Base-by-base conservation (phyloP, 1,140 invertebrate species). In the Caenorhabditis latens region DNA sequence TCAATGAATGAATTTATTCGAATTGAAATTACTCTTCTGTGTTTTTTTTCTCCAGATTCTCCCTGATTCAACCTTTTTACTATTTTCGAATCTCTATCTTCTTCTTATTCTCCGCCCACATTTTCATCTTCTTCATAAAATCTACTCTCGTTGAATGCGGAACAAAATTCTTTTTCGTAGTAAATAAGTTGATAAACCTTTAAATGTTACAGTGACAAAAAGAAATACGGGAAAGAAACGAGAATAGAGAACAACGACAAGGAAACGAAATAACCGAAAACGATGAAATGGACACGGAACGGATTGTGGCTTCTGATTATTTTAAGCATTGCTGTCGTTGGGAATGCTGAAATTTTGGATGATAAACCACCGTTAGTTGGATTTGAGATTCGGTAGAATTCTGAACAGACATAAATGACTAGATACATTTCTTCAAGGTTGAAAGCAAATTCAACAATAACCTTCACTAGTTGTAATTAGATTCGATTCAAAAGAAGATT, bases 251-350 rank as follows among this genome's bases (percentile, higher is more conserved):
- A 79, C 9, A 9, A 79, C n/a, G n/a, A n/a, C 11, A 14, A 32
- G 11, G 13, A 50, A 79, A 9, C 46, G 4, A 50, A 11, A 42
- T 13, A 46, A 71, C 65, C 42, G 65, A 71, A 46, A 75, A 48
- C 46, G 46, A 79, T 14, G 71, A 79, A 21, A 50, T 8, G 71
- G 71, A 50, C 43, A 79, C 71, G 71, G 71, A 79, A 79, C 71
- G 40, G 21, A 24, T 79, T 50, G 46, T 50, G 19, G 19, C 71
- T 79, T 79, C 46, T n/a, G 4, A 19, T 75, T 48, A 11, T 79
- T 50, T 19, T 32, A 19, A 11, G 16, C 9, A 19, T 79, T 24
- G 13, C n/a, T 8, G 46, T 24, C 53, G 43, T 1, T 1, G 71
- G 9, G 7, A 79, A 79, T 43, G 43, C 71, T 53, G 71, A 79